Percentiles rank a stretch among this genome's conserved stretches.
These are phyloP conservation scores for human (Homo sapiens) DNA, from an alignment of 2,113 vertebrate species.

Conservation along the genomic window DNA sequence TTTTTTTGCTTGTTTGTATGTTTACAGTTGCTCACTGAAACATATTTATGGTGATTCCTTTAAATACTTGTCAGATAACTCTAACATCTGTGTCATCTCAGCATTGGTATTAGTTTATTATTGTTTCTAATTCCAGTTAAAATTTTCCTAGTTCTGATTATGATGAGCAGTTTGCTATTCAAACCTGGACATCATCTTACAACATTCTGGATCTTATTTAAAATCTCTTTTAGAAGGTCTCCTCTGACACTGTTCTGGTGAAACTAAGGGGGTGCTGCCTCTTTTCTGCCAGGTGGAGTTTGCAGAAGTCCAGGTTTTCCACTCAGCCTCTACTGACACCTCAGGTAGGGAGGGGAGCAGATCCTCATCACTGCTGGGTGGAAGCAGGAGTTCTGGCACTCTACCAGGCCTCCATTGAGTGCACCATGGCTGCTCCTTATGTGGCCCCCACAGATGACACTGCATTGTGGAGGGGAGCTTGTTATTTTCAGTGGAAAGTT, in stretches of 20 bases:
- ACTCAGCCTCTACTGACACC: background rate
- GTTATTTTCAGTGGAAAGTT: background rate
- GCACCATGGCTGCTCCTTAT: background rate
- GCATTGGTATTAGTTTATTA: background rate
- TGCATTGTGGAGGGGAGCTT: fast-evolving
- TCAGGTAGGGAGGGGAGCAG: no score
- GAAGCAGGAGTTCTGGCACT: background rate
- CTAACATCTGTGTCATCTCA: background rate
- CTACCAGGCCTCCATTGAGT: background rate
- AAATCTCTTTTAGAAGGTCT: background rate
- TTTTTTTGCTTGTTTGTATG: constrained; percentile 3
- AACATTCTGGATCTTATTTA: background rate
- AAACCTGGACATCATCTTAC: background rate
- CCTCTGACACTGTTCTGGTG: background rate
- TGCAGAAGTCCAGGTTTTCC: background rate
- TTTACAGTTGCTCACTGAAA: background rate
- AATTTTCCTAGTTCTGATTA: background rate
- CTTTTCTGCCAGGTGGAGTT: background rate
- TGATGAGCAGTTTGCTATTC: background rate
- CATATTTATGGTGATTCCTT: background rate
- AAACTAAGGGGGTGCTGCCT: background rate
- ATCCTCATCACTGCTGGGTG: background rate
- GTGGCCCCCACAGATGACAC: background rate
- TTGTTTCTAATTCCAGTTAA: background rate
- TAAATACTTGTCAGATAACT: background rate